Conservation (phyloP, 2,113 vertebrate genomes). For the Crotalus tigris region DNA sequence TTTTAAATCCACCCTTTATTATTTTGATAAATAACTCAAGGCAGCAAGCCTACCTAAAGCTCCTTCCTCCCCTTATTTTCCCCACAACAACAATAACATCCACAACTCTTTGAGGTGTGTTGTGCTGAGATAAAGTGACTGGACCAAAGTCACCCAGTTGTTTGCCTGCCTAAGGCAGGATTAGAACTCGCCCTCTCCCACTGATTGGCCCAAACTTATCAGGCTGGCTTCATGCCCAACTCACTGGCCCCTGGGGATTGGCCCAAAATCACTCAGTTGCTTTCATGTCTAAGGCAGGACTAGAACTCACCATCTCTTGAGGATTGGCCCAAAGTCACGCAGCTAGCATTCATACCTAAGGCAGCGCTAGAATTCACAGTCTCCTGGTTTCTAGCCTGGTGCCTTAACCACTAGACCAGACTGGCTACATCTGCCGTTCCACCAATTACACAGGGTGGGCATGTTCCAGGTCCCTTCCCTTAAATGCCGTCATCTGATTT, state of each 20-base stretch:
- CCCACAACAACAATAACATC: neutral
- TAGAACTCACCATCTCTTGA: neutral
- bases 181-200: too few relatives aligned
- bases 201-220: too few relatives aligned
- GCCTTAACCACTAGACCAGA: neutral
- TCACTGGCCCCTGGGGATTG: too few relatives aligned
- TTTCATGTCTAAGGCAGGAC: neutral
- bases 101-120: neutral
- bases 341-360: neutral
- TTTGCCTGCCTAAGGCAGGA: neutral
- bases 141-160: too few relatives aligned
- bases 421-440: neutral
- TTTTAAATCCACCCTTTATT: neutral
- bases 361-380: neutral
- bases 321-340: neutral
- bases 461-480: neutral
- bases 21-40: too few relatives aligned
- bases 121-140: neutral
- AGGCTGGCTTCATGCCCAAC: too few relatives aligned
- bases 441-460: neutral
- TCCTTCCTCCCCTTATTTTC: neutral
- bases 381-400: neutral
- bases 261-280: too few relatives aligned
- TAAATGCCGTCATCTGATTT: neutral
- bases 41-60: too few relatives aligned